A percentile compares a stretch with the other conserved stretches of the same genome.
These are phyloP conservation scores for Apistogramma diplotaenia DNA, from an alignment of 2,113 vertebrate genomes.

Conservation along the genomic window DNA sequence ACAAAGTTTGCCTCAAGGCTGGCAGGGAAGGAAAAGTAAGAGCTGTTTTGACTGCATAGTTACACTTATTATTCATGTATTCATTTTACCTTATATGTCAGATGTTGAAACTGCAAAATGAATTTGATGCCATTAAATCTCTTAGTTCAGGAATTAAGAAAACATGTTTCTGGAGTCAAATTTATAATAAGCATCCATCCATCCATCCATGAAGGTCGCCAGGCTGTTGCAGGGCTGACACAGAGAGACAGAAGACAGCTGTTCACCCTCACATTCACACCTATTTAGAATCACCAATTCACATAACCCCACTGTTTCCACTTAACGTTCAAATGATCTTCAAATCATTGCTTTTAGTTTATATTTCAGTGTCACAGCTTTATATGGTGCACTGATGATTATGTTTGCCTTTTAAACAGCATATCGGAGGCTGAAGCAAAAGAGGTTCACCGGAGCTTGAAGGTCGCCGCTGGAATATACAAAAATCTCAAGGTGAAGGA, in stretches of 20 bases:
- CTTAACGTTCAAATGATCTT: background rate
- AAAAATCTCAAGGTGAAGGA: constrained; percentile 90
- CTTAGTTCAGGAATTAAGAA: too few relatives aligned
- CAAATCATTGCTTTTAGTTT: background rate
- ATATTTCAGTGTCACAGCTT: background rate
- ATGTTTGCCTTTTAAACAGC: constrained; percentile 66
- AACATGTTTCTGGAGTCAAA: too few relatives aligned
- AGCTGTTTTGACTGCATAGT: background rate
- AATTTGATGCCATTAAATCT: background rate
- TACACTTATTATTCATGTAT: background rate
- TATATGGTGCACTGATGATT: background rate
- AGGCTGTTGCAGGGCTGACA: background rate
- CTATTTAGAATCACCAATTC: background rate
- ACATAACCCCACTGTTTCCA: background rate
- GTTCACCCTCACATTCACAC: too few relatives aligned
- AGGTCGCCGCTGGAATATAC: constrained; percentile 93
- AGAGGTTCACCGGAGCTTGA: constrained; percentile 94
- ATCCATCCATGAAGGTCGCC: too few relatives aligned
- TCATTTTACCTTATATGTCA: background rate
- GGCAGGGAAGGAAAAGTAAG: constrained; percentile 95
- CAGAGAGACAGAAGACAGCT: background rate
- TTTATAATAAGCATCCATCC: too few relatives aligned
- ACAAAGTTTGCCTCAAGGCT: constrained; percentile 95
- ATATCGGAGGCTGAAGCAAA: constrained; percentile 96
- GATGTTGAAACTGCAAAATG: background rate